Evolutionary conservation across 2,113 vertebrate species (phyloP), one percentile per base, ranked within the genome.

Genomic region (Ancistrus triradiatus): DNA sequence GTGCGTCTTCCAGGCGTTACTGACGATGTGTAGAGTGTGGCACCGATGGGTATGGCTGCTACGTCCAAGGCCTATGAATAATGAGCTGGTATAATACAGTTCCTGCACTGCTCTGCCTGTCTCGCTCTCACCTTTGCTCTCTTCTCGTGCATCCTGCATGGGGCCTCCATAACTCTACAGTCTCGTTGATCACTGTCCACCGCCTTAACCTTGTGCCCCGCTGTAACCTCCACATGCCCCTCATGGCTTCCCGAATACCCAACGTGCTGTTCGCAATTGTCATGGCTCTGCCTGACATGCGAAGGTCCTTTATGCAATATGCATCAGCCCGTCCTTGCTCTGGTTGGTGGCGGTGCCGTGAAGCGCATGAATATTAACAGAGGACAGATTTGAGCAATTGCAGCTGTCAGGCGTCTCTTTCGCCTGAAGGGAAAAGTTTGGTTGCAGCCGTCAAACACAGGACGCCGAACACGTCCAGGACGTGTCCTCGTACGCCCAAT

Each of bases 301-400:
- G 76, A 82, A 83, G 77, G 82, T 82, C 82, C 75, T 77, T 62
- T 76, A 73, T 83, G 56, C 80, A 87, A 80, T 87, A 84, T 84
- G 82, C 83, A 85, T 82, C 80, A 80, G 78, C 69, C 82, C 65
- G 73, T 77, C 76, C 81, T 71, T 78, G 78, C 79, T 83, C 79
- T 80, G 81, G 78, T 83, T 80, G 84, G 79, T 78, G 81, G 72
- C 80, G 28, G 78, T 82, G 74, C 76, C 63, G 74, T 75, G 77
- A 69, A 80, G 71, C 81, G 85, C 83, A 86, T 88, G 82, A 85
- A 88, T 88, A 85, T 86, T 84, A 81, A 83, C 80, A 77, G 66
- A 67, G 77, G 81, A 81, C 81, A 83, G 74, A 83, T 86, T 83
- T 85, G 84, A 85, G 83, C 72, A 82, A 85, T 84, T 73, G 80